A percentile compares a stretch with the other conserved stretches of the same genome.
Evolutionary conservation across 2,797 vertebrate genomes (phyloP).

Genomic region (Poecilia gillii): DNA sequence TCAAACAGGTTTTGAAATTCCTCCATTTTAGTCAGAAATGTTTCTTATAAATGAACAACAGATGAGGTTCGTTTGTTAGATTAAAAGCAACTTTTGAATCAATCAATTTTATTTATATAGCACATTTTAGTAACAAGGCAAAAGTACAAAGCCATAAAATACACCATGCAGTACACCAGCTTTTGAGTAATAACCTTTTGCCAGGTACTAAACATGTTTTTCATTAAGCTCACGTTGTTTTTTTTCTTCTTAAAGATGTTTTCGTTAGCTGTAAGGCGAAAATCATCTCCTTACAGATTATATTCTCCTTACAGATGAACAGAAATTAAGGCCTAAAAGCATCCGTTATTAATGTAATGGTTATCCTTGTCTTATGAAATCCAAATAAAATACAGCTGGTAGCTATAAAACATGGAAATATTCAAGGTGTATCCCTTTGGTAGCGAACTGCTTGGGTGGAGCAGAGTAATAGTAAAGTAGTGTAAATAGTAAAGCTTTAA

Average conservation of each 20-base stretch:
- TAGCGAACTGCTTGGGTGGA: slow-evolving; percentile 4
- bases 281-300: neutral
- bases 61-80: neutral
- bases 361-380: neutral
- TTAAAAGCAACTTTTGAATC: neutral
- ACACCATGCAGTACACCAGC: no score
- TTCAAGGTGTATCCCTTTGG: neutral
- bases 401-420: neutral
- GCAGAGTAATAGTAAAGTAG: neutral
- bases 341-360: neutral
- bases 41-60: neutral
- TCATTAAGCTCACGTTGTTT: neutral
- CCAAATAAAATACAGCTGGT: neutral
- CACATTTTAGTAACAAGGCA: no score
- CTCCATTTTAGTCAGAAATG: neutral
- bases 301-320: neutral
- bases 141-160: no score
- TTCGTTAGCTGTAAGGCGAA: neutral
- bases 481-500: neutral
- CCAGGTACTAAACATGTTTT: neutral
- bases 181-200: neutral
- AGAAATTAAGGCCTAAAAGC: neutral
- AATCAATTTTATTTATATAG: no score
- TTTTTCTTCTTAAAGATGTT: neutral
- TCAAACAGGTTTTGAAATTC: neutral